phyloP scores from a whole-genome alignment of 2,797 vertebrate species.

The Chelidonichthys spinosus region DNA sequence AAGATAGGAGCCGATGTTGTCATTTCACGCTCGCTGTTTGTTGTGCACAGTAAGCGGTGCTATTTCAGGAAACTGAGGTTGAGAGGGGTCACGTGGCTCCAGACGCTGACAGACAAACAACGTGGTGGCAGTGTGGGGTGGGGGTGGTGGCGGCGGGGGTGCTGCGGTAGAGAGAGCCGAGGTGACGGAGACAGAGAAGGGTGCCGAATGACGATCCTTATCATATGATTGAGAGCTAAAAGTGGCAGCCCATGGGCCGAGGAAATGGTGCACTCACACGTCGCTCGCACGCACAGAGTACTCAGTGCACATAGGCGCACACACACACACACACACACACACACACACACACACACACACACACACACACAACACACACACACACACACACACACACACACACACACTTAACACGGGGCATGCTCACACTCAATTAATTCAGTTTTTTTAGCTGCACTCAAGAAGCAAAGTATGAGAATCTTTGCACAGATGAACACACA shows the following conservation, averaged over 20 bases:
- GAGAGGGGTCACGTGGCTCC: conserved; percentile 42
- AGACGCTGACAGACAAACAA: conserved; percentile 19
- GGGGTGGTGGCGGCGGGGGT: conserved; percentile 30
- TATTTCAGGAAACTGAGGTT: conserved; percentile 61
- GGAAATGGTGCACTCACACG: conserved; percentile 18
- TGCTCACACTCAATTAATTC: too few species aligned
- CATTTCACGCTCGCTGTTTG: conserved; percentile 6
- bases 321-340: conserved; percentile 14
- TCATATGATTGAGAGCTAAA: conserved; percentile 59
- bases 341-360: conserved; percentile 19
- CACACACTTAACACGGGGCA: too few species aligned
- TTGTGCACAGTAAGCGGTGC: conserved; percentile 36
- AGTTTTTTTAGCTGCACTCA: conserved; percentile 10
- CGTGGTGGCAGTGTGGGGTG: not conserved
- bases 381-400: too few species aligned
- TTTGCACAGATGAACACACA: conserved; percentile 1
- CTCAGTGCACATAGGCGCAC: conserved; percentile 20
- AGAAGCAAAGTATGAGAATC: not conserved
- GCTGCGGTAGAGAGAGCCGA: conserved; percentile 23
- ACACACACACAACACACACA: conserved; percentile 24
- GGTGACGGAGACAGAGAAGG: conserved; percentile 18
- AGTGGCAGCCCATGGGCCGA: conserved; percentile 24
- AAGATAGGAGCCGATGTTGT: not conserved
- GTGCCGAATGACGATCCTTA: conserved; percentile 42
- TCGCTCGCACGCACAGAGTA: conserved; percentile 22